Percentiles rank a stretch among this genome's conserved stretches.
phyloP scores from a whole-genome alignment of 2,888 invertebrate genomes.

The Aradus depressus region DNA sequence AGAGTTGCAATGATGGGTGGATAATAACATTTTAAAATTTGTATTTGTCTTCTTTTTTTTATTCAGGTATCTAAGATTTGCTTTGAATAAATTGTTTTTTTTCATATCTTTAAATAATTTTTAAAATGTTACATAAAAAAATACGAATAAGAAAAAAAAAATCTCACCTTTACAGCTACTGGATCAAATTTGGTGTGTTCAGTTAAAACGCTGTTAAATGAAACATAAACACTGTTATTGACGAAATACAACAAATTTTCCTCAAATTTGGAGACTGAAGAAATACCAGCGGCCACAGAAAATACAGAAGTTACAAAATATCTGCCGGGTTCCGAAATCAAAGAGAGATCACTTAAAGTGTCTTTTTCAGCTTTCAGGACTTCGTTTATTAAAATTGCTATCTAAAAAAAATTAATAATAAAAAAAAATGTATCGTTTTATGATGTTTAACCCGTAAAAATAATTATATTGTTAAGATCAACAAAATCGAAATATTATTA shows the following conservation, averaged over 20 bases:
- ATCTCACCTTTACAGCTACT: neutral
- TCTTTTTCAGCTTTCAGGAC: constrained; percentile 4
- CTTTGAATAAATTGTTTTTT: neutral
- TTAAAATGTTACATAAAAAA: neutral
- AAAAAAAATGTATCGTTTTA: neutral
- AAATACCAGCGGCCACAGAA: constrained; percentile 1
- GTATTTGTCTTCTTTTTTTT: too few species aligned
- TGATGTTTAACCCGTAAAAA: neutral
- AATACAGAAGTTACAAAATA: constrained; percentile 7
- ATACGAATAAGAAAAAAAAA: neutral
- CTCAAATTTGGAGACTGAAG: neutral
- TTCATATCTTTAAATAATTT: neutral
- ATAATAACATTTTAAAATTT: too few species aligned
- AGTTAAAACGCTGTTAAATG: constrained; percentile 14
- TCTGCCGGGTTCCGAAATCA: constrained; percentile 16
- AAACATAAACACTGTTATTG: constrained; percentile 11
- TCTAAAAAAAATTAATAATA: constrained; percentile 4
- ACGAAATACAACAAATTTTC: constrained; percentile 8
- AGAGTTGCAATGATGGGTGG: too few species aligned
- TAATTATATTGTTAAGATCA: neutral
- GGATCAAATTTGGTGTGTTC: constrained; percentile 11
- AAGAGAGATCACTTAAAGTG: neutral
- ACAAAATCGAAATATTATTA: neutral
- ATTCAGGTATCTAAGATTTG: neutral
- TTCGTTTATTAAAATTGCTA: constrained; percentile 5